phyloP scores from a whole-genome alignment of 2,113 vertebrate genomes.

The Abramis brama region DNA sequence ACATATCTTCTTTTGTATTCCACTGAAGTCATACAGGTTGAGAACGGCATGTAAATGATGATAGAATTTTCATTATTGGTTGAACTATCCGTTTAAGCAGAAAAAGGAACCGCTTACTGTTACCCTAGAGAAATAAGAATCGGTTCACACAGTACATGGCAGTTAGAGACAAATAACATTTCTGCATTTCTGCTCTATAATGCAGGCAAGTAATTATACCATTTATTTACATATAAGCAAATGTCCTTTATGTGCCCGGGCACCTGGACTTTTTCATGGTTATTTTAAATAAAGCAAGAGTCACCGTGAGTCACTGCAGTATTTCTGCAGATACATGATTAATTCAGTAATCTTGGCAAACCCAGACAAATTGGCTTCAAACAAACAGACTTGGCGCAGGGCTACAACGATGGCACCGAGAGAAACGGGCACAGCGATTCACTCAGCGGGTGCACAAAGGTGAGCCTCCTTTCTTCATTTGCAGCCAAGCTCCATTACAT shows the following conservation, averaged over 20 bases:
- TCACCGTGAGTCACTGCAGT: neutral
- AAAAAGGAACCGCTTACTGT: too few species aligned
- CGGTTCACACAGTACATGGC: neutral
- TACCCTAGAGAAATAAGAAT: neutral
- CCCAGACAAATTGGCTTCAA: constrained; percentile 35
- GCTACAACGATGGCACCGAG: neutral
- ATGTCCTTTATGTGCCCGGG: neutral
- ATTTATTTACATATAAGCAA: neutral
- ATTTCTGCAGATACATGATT: constrained; percentile 18
- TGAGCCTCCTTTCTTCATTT: constrained; percentile 35
- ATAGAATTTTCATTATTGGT: neutral
- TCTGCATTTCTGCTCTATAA: constrained; percentile 4
- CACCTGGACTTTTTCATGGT: neutral
- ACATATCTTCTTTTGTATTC: neutral
- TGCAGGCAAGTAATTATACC: neutral
- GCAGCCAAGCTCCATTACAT: constrained; percentile 10
- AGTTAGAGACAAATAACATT: neutral
- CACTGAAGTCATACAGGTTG: neutral
- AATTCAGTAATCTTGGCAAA: constrained; percentile 20
- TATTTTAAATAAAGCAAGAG: neutral
- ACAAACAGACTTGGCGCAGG: constrained; percentile 24
- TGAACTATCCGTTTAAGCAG: too few species aligned
- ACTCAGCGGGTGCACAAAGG: constrained; percentile 17
- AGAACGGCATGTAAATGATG: neutral
- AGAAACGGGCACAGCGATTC: neutral